Base-by-base conservation (phyloP, 2,113 vertebrate genomes). In the Ascaphus truei region DNA sequence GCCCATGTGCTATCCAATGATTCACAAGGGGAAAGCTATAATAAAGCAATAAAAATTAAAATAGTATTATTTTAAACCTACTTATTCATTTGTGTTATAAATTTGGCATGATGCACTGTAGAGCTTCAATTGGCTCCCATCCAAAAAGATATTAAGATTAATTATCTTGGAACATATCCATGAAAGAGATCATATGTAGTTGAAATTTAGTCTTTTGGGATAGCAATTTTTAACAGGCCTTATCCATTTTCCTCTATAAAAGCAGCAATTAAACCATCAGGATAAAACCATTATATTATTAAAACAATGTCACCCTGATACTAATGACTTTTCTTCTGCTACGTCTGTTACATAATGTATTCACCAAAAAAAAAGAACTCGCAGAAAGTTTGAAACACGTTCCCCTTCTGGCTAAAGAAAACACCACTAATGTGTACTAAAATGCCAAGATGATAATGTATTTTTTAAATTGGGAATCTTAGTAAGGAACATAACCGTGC, bases 1-100 rank as follows among this genome's bases (percentile, higher is more conserved):
- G 71, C 22, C 5, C 5, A 71, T 60, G 53, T 56, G 10, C 1
- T 15, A 6, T 22, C 52, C 50, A 43, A 5, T 72, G 43, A 65
- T 71, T 68, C 55, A 6, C 53, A 59, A 56, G 10, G 43, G 68
- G 73, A 43, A 43, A 62, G 50, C 27, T 20, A 62, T 71, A 7
- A 7, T 25, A 81, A 58, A 29, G 30, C 50, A 51, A 62, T 26
- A 48, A 6, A 4, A 62, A 73, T 37, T 37, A 68, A n/a, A 68
- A 22, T 22, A 41, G 67, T 18, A 29, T 22, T 50, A 27, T 51
- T 53, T 72, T n/a, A 53, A 61, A 56, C 60, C n/a, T 6, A 18
- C 2, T 43, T 73, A 6, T 34, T 74, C 64, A 4, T 62, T 66
- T 53, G 52, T n/a, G 43, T n/a, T 59, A 3, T 34, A 58, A 67